A percentile compares a stretch with the other conserved stretches of the same genome.
phyloP scores from a whole-genome alignment of 35 echinoderm and acorn worm species.

The Apostichopus californicus region DNA sequence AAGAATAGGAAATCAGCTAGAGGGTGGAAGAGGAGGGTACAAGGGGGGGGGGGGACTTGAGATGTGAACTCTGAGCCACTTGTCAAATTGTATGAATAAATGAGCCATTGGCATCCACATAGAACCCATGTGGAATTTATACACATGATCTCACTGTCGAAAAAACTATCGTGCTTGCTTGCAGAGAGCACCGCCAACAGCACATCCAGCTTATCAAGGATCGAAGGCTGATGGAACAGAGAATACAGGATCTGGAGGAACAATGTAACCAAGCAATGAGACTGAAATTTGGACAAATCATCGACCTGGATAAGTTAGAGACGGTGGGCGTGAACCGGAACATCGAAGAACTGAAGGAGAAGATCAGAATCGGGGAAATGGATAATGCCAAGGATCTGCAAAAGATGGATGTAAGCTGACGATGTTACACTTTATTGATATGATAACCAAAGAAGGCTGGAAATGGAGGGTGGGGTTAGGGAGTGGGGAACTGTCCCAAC shows the following conservation, averaged over 20 bases:
- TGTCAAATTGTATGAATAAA: no score
- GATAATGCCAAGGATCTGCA: slow-evolving; percentile 72
- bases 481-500: no score
- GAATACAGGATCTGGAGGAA: slow-evolving; percentile 86
- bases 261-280: slow-evolving; percentile 92
- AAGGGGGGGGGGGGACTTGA: no score
- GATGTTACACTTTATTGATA: background rate
- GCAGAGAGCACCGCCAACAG: slow-evolving; percentile 90
- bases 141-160: no score
- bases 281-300: slow-evolving; percentile 92
- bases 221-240: slow-evolving; percentile 86
- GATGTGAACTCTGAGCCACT: no score
- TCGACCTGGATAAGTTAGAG: slow-evolving; percentile 97
- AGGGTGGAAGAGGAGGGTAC: no score
- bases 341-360: slow-evolving; percentile 97
- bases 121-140: no score
- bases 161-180: background rate
- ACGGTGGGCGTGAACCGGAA: slow-evolving; percentile 92
- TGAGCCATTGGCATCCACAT: no score
- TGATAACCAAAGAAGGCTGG: no score
- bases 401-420: slow-evolving; percentile 89
- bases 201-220: slow-evolving; percentile 98
- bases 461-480: no score
- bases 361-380: slow-evolving; percentile 77
- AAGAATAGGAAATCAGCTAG: no score